Evolutionary conservation across 2,797 vertebrate species (phyloP), one percentile per base, ranked within the genome.

Genomic region (Dallia pectoralis): DNA sequence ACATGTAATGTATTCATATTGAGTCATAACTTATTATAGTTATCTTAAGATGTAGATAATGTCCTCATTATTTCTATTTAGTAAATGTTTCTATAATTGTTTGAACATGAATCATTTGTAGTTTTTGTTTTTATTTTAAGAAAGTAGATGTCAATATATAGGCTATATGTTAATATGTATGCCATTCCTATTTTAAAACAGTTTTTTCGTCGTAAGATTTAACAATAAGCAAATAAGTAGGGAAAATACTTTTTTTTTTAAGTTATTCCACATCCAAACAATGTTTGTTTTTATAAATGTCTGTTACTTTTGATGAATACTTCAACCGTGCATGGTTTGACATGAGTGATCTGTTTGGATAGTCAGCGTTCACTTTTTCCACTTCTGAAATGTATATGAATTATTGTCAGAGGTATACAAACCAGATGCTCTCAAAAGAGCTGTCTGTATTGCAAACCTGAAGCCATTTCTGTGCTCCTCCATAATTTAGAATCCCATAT

Each of bases 31-130:
- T 87, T 85, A n/a, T n/a, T n/a, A n/a, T n/a, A 90, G 89, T 81
- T 86, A 90, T 91, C 88, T 91, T 92, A 85, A 92, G 90, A 91
- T 92, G 91, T 88, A 91, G 91, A 91, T 84, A 89, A 85, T 82
- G 88, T 88, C 89, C 91, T 85, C 89, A 88, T 93, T 93, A 87
- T 89, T 90, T 86, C 86, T 86, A 90, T 87, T 91, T 90, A 90
- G 85, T 87, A 78, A 71, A 86, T 79, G 80, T 88, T 85, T 86
- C 82, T 80, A 83, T 22, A 65, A 29, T 77, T 72, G 74, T 67
- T 66, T 69, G 18, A 79, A 82, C 78, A 68, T 66, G 69, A 29
- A 73, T 25, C 27, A 44, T 64, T 77, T 76, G 64, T 44, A 72
- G 72, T 65, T 44, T 40, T 67, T 8, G 19, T 22, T 25, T 40